Percentiles rank a stretch among this genome's conserved stretches.
phyloP scores from a whole-genome alignment of 1,140 invertebrate genomes.

The Mylabris phalerata region DNA sequence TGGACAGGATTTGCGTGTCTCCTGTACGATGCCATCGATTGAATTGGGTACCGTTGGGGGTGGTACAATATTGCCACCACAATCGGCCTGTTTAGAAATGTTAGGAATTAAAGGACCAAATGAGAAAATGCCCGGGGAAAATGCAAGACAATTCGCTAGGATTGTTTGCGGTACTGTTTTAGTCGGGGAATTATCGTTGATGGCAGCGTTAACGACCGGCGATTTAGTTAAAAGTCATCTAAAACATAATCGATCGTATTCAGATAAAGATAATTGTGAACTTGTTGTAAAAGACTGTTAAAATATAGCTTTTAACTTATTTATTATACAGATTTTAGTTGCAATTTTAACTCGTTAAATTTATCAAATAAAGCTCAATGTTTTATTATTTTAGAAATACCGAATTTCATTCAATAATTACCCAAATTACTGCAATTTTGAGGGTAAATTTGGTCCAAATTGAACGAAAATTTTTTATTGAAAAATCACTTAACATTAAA shows the following conservation, averaged over 20 bases:
- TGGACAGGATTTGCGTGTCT: constrained; percentile 81
- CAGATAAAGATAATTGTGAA: constrained; percentile 13
- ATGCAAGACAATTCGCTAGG: constrained; percentile 79
- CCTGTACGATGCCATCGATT: constrained; percentile 95
- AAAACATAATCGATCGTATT: constrained; percentile 66
- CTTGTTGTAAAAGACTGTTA: constrained; percentile 8
- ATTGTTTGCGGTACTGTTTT: constrained; percentile 92
- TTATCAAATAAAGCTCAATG: too few species aligned
- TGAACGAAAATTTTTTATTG: too few species aligned
- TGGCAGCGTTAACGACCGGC: constrained; percentile 91
- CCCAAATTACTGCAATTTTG: too few species aligned
- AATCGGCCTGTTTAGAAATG: constrained; percentile 85
- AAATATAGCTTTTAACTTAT: background rate
- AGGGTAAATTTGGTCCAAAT: too few species aligned
- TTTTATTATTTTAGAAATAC: too few species aligned
- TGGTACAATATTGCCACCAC: constrained; percentile 88
- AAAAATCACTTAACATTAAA: too few species aligned
- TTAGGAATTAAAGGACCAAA: constrained; percentile 79
- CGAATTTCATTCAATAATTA: too few species aligned
- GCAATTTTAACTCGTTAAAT: background rate
- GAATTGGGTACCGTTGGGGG: constrained; percentile 98
- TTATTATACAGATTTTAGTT: background rate
- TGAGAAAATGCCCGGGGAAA: constrained; percentile 63
- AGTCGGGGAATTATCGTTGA: constrained; percentile 92
- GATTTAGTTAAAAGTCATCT: constrained; percentile 94